Conservation (phyloP, 2,888 invertebrate genomes). For the Pristionchus fissidentatus region DNA sequence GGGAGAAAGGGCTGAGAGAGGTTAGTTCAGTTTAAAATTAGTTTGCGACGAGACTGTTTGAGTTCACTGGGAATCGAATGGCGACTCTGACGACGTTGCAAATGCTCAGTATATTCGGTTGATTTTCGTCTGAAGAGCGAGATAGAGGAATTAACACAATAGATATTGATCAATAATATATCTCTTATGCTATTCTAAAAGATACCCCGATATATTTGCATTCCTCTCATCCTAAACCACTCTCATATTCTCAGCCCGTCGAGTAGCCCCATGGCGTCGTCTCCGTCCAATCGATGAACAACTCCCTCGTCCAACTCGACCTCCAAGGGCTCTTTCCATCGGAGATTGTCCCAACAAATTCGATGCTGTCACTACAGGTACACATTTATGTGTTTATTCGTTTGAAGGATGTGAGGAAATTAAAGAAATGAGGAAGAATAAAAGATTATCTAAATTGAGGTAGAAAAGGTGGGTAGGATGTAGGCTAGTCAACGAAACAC, state of each 20-base stretch:
- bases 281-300: constrained; percentile 15
- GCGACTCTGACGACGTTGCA: too few relatives aligned
- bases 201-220: not conserved
- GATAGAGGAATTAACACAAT: too few relatives aligned
- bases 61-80: too few relatives aligned
- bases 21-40: not conserved
- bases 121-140: too few relatives aligned
- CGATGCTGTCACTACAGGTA: constrained; percentile 46
- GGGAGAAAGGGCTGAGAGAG: constrained; percentile 33
- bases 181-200: not conserved
- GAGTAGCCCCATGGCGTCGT: constrained; percentile 46
- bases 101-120: too few relatives aligned
- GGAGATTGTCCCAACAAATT: constrained; percentile 28
- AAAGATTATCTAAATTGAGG: too few relatives aligned
- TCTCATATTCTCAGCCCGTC: constrained; percentile 3
- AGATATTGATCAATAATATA: too few relatives aligned
- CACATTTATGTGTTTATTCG: not conserved
- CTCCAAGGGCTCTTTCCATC: not conserved
- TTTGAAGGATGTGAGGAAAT: too few relatives aligned
- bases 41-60: too few relatives aligned
- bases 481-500: too few relatives aligned
- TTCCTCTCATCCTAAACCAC: not conserved
- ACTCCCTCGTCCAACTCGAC: constrained; percentile 16
- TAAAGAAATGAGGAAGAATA: too few relatives aligned
- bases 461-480: too few relatives aligned